Conservation (phyloP, 1,140 invertebrate species). For the Eumeta japonica region DNA sequence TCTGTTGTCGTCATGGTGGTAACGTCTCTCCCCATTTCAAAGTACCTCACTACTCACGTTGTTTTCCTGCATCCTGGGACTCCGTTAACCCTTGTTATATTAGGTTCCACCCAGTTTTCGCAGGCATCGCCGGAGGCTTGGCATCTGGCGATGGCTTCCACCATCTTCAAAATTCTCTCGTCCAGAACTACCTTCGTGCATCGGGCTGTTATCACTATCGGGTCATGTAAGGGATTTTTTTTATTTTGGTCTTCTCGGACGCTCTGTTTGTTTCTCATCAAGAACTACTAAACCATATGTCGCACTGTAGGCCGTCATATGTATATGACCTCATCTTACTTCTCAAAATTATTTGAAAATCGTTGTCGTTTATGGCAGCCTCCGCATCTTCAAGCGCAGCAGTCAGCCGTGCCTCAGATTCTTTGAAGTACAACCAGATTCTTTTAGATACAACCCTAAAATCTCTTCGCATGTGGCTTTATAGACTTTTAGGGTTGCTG, state of each 20-base stretch:
- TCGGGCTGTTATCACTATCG: constrained; percentile 9
- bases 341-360: constrained; percentile 6
- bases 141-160: background rate
- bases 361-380: constrained; percentile 17
- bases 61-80: constrained; percentile 18
- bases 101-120: constrained; percentile 5
- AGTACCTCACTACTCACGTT: no score
- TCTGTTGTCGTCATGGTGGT: no score
- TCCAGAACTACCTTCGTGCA: constrained; percentile 11
- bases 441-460: no score
- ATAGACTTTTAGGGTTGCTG: no score
- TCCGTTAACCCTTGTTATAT: constrained; percentile 13
- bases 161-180: constrained; percentile 10
- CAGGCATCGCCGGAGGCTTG: background rate
- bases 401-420: no score
- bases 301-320: constrained; percentile 18
- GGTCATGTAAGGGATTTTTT: constrained; percentile 5
- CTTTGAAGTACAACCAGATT: no score
- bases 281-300: no score
- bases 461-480: no score
- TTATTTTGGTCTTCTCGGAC: no score
- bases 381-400: constrained; percentile 14
- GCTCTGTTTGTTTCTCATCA: no score
- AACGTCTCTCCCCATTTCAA: no score
- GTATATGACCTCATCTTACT: constrained; percentile 3